Percentiles rank a stretch among this genome's conserved stretches.
Conservation (phyloP, 2,888 invertebrate species). For the Eupithecia vulgata region DNA sequence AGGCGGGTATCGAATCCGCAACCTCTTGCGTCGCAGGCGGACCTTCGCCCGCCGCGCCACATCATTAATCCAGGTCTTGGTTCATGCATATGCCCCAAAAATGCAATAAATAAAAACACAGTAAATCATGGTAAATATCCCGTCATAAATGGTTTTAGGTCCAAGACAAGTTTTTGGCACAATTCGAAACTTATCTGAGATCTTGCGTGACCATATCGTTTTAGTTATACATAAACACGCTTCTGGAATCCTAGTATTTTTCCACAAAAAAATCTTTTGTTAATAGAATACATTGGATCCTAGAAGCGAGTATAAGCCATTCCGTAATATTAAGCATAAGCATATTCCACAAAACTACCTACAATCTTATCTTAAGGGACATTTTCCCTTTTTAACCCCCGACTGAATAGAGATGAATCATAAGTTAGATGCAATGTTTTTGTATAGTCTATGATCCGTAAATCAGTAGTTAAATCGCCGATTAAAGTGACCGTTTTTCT, state of each 20-base stretch:
- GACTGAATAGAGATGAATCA: background rate
- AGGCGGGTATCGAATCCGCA: background rate
- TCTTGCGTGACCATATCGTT: background rate
- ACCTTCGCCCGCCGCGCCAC: no score
- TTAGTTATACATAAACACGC: background rate
- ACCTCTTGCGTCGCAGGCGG: no score
- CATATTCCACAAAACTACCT: background rate
- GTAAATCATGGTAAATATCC: background rate
- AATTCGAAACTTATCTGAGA: background rate
- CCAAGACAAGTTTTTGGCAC: background rate
- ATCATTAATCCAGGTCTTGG: no score
- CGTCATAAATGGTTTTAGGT: background rate
- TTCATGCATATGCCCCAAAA: no score
- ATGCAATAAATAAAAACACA: background rate
- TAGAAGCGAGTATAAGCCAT: background rate
- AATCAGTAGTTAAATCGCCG: no score
- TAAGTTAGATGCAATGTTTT: background rate
- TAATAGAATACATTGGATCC: background rate
- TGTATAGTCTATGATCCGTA: background rate
- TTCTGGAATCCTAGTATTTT: background rate
- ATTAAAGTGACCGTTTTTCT: no score
- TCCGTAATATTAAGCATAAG: background rate
- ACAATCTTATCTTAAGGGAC: background rate
- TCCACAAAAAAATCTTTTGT: background rate
- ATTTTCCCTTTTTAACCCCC: conserved; percentile 1